Percentiles rank a stretch among this genome's conserved stretches.
These are phyloP conservation scores for Melinopterus prodromus DNA, from an alignment of 2,888 invertebrate species.

Conservation along the genomic window DNA sequence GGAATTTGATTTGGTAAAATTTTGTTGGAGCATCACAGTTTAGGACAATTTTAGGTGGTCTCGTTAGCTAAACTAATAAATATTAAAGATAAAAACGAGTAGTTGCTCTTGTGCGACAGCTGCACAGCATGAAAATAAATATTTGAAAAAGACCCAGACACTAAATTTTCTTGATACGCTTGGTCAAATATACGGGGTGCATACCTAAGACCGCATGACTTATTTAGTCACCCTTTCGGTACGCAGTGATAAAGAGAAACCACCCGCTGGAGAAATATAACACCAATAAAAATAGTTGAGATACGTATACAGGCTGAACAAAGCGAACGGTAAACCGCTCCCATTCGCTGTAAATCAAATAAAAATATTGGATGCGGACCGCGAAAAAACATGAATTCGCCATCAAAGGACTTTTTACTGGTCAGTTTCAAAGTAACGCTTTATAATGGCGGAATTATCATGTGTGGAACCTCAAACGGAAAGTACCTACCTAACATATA, in stretches of 20 bases:
- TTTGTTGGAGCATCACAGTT: no score
- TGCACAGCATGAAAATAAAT: background rate
- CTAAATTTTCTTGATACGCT: background rate
- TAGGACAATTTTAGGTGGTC: no score
- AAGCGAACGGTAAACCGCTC: background rate
- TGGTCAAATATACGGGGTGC: background rate
- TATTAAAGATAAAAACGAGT: background rate
- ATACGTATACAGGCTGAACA: background rate
- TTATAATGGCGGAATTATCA: background rate
- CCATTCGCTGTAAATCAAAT: background rate
- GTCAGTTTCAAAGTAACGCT: background rate
- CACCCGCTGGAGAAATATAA: background rate
- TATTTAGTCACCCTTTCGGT: background rate
- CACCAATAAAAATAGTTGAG: background rate
- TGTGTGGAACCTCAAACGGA: background rate
- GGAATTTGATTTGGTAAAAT: no score
- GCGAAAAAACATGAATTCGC: background rate
- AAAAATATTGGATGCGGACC: background rate
- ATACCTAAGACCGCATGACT: background rate
- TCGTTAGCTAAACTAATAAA: background rate
- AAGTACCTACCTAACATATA: conserved; percentile 4
- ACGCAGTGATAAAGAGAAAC: background rate
- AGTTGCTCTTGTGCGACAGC: background rate
- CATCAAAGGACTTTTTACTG: conserved; percentile 4
- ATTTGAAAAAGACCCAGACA: background rate